Conservation (phyloP, 2,888 invertebrate species). For the Thymelicus sylvestris region DNA sequence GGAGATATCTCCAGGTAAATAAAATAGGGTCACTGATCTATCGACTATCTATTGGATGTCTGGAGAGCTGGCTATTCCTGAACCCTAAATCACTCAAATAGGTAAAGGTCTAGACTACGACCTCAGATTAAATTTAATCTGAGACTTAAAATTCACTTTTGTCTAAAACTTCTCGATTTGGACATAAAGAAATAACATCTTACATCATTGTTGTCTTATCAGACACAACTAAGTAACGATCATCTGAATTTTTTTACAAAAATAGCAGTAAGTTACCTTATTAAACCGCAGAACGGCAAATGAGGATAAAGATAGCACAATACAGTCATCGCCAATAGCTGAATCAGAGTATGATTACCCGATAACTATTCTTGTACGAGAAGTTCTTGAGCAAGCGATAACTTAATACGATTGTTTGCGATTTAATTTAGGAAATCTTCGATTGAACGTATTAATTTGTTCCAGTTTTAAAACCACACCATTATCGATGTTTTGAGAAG, state of each 20-base stretch:
- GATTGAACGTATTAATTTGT: too few species aligned
- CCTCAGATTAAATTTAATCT: too few species aligned
- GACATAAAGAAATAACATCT: neutral
- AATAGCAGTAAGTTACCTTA: conserved; percentile 15
- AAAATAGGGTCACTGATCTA: too few species aligned
- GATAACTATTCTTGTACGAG: conserved; percentile 25
- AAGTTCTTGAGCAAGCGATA: neutral
- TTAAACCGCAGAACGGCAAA: conserved; percentile 4
- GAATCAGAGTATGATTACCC: conserved; percentile 28
- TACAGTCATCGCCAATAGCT: conserved; percentile 26
- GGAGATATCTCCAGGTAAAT: too few species aligned
- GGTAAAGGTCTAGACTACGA: too few species aligned
- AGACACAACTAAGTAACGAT: neutral
- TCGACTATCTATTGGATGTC: too few species aligned
- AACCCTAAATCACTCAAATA: too few species aligned
- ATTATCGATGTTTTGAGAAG: too few species aligned
- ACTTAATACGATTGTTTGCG: conserved; percentile 17
- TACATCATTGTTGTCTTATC: neutral
- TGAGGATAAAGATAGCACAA: conserved; percentile 25
- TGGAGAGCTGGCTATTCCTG: too few species aligned
- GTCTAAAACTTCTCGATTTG: too few species aligned
- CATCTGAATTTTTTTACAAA: neutral
- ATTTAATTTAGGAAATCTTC: neutral
- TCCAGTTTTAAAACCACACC: too few species aligned
- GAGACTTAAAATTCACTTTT: too few species aligned